phyloP scores from a whole-genome alignment of 2,888 invertebrate species.

The Apamea monoglypha region DNA sequence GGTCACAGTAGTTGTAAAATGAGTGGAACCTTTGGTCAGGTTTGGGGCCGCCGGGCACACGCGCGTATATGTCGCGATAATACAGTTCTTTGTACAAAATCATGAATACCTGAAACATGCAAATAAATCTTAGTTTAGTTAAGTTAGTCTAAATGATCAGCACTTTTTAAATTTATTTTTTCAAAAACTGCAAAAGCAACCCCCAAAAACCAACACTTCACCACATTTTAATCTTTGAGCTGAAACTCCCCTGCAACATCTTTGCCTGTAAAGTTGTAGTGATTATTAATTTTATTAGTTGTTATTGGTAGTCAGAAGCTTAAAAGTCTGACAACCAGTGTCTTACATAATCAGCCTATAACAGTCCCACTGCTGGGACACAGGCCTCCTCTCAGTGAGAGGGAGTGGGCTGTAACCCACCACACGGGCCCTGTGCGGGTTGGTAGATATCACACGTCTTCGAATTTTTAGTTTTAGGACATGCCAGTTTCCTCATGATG shows the following conservation, averaged over 20 bases:
- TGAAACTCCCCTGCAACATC: not conserved
- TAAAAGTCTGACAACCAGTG: not conserved
- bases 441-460: no score
- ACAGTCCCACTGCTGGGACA: no score
- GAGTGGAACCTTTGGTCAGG: conserved; percentile 98
- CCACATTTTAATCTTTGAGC: not conserved
- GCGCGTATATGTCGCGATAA: conserved; percentile 99
- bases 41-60: conserved; percentile 96
- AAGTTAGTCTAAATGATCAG: not conserved
- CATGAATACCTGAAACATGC: conserved; percentile 93
- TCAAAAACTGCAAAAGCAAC: not conserved
- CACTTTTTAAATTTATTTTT: not conserved
- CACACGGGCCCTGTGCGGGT: no score
- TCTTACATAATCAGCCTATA: no score
- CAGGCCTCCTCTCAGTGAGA: no score
- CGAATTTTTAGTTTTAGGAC: no score
- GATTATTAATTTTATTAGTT: not conserved
- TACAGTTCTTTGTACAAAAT: conserved; percentile 99
- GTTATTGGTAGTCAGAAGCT: not conserved
- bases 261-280: not conserved
- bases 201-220: not conserved
- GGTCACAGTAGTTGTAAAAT: conserved; percentile 99
- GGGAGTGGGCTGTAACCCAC: no score
- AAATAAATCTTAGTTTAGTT: not conserved
- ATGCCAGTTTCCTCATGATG: no score